A percentile compares a stretch with the other conserved stretches of the same genome.
Evolutionary conservation across 2,888 invertebrate species (phyloP).

Genomic region (Clusia tigrina): DNA sequence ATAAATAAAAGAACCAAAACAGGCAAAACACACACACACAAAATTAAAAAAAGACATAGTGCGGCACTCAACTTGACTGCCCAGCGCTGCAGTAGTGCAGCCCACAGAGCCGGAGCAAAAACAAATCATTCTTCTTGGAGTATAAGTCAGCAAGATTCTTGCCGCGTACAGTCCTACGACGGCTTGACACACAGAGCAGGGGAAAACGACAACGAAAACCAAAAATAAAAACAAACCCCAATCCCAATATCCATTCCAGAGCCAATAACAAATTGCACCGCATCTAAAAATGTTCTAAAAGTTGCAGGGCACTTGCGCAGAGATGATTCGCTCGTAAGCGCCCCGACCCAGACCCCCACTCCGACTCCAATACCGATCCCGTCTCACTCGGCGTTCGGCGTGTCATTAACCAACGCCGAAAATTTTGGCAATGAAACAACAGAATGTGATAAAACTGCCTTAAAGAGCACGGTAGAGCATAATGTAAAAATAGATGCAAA

Average conservation of each 20-base stretch:
- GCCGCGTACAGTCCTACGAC: neutral
- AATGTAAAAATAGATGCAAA: slow-evolving; percentile 12
- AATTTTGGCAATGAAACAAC: slow-evolving; percentile 25
- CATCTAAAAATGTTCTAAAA: slow-evolving; percentile 32
- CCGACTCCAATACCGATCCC: too few relatives aligned
- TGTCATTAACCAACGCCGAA: slow-evolving; percentile 26
- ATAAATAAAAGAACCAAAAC: slow-evolving; percentile 9
- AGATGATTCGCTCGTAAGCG: neutral
- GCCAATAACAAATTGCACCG: slow-evolving; percentile 23
- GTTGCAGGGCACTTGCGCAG: slow-evolving; percentile 14
- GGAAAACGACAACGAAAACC: neutral
- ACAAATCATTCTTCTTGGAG: slow-evolving; percentile 3
- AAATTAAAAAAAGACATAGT: neutral
- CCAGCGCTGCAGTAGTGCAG: neutral
- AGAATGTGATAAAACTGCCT: neutral
- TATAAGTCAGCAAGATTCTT: neutral
- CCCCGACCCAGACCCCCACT: too few relatives aligned
- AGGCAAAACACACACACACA: slow-evolving; percentile 16
- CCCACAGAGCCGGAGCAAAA: slow-evolving; percentile 21
- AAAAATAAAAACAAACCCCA: neutral
- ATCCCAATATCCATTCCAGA: slow-evolving; percentile 22
- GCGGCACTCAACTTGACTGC: neutral
- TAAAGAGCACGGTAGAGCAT: neutral
- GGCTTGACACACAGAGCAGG: neutral
- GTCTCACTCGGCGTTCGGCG: neutral